These are phyloP conservation scores for Ophraella communa DNA, from an alignment of 2,888 invertebrate species.

Conservation along the genomic window DNA sequence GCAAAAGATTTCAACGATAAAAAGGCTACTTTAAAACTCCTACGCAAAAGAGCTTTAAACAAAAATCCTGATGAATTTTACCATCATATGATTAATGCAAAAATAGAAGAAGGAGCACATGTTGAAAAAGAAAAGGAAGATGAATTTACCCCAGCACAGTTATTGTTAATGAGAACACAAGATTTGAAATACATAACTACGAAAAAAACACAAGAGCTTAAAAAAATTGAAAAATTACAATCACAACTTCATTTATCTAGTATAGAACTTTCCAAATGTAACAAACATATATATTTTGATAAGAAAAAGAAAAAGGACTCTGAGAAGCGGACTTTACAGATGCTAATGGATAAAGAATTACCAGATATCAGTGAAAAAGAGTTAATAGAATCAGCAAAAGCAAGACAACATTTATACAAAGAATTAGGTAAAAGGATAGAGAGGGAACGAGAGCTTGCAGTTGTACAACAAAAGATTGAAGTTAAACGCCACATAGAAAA, in stretches of 20 bases:
- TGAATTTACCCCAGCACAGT: constrained; percentile 82
- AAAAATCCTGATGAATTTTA: constrained; percentile 99
- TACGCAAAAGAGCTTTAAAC: constrained; percentile 86
- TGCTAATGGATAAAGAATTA: constrained; percentile 66
- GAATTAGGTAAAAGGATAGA: constrained; percentile 79
- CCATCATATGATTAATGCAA: constrained; percentile 94
- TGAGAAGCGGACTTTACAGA: constrained; percentile 59
- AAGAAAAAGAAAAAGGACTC: constrained; percentile 74
- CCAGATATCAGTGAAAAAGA: constrained; percentile 67
- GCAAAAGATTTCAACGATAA: constrained; percentile 84
- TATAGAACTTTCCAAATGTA: constrained; percentile 70
- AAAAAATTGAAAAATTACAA: constrained; percentile 78
- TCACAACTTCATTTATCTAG: constrained; percentile 84
- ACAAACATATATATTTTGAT: constrained; percentile 82
- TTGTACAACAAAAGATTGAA: constrained; percentile 82
- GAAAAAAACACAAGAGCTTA: constrained; percentile 83
- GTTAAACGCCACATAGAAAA: constrained; percentile 72
- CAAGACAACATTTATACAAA: constrained; percentile 71
- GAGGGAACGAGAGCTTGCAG: constrained; percentile 75
- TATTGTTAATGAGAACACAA: constrained; percentile 88
- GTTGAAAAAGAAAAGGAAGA: constrained; percentile 74
- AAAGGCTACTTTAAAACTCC: constrained; percentile 77
- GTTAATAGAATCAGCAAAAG: constrained; percentile 62
- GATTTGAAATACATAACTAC: constrained; percentile 89
- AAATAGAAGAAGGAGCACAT: constrained; percentile 67